Percentiles rank a stretch among this genome's conserved stretches.
These are phyloP conservation scores for Melanargia galathea DNA, from an alignment of 2,888 invertebrate species.

Conservation along the genomic window DNA sequence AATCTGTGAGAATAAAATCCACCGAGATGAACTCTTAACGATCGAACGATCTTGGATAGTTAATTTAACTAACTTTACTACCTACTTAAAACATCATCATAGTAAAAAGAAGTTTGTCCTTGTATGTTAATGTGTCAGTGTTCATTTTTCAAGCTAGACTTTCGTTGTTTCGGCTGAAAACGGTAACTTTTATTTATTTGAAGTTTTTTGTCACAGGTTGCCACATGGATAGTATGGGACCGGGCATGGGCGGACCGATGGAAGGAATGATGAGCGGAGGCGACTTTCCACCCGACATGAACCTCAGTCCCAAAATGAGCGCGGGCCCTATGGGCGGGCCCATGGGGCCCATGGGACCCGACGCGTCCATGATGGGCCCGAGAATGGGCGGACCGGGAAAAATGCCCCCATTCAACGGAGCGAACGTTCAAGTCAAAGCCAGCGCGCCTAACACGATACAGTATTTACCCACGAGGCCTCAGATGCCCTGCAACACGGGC, in stretches of 20 bases:
- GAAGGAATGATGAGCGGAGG: conserved; percentile 79
- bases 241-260: conserved; percentile 79
- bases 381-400: conserved; percentile 82
- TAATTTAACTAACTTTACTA: no score
- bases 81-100: no score
- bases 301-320: conserved; percentile 86
- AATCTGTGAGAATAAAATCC: no score
- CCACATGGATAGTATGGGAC: conserved; percentile 79
- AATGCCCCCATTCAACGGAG: conserved; percentile 83
- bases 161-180: no score
- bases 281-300: conserved; percentile 79
- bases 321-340: conserved; percentile 79
- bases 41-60: no score
- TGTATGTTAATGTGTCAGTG: no score
- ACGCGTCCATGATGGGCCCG: conserved; percentile 85
- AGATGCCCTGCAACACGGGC: conserved; percentile 86
- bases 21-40: not conserved
- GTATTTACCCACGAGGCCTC: conserved; percentile 97
- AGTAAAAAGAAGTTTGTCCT: no score
- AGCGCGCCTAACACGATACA: conserved; percentile 99
- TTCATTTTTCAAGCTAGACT: no score
- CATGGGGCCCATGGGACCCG: conserved; percentile 78
- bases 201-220: conserved; percentile 58
- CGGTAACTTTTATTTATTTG: not conserved
- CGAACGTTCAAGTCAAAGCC: conserved; percentile 96